Evolutionary conservation across 2,888 invertebrate genomes (phyloP).

Genomic region (Formica aserva): DNA sequence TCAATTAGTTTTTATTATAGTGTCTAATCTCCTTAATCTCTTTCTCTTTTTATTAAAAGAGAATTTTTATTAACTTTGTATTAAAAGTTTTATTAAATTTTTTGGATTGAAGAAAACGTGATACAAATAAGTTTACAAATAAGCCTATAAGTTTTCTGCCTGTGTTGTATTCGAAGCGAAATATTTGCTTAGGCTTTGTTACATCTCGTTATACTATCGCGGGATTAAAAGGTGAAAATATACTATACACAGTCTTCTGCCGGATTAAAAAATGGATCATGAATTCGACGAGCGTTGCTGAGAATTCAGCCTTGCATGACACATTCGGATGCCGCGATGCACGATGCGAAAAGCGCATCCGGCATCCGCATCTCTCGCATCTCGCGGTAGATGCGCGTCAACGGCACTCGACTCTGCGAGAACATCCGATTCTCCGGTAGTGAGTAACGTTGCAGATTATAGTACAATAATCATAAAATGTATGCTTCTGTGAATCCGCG

Average conservation of each 20-base stretch:
- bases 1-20: background rate
- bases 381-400: background rate
- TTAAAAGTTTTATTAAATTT: constrained; percentile 18
- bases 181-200: constrained; percentile 21
- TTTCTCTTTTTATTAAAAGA: background rate
- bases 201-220: background rate
- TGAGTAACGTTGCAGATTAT: constrained; percentile 17
- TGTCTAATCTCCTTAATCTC: background rate
- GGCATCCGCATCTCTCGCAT: constrained; percentile 1
- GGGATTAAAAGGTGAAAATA: constrained; percentile 15
- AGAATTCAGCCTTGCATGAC: constrained; percentile 32
- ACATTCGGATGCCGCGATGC: constrained; percentile 11
- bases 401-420: constrained; percentile 42
- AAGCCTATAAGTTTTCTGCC: background rate
- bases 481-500: constrained; percentile 21
- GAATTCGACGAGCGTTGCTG: constrained; percentile 3
- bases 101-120: background rate
- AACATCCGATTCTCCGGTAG: constrained; percentile 14
- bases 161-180: constrained; percentile 13
- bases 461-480: constrained; percentile 58
- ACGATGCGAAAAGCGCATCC: background rate
- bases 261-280: constrained; percentile 33
- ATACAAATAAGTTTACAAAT: background rate
- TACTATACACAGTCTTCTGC: background rate
- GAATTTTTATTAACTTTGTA: background rate